Conservation (phyloP, 2,797 vertebrate genomes). For the Acanthornis magna region DNA sequence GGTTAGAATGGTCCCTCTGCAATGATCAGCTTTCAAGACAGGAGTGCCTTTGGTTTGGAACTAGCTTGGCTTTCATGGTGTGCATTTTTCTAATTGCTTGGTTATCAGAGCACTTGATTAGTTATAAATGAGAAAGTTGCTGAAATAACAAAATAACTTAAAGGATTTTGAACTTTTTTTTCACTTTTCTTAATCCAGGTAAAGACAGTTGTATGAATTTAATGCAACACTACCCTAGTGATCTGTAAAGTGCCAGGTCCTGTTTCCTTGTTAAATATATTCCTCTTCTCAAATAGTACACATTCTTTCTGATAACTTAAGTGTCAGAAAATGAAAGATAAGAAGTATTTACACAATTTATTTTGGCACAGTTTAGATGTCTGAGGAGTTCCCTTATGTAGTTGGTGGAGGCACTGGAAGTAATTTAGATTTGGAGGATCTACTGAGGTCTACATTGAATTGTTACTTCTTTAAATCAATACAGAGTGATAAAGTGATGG, state of each 20-base stretch:
- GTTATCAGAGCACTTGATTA: not conserved
- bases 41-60: not conserved
- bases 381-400: not conserved
- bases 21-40: not conserved
- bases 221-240: not conserved
- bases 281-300: not conserved
- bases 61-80: not conserved
- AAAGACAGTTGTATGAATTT: not conserved
- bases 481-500: not conserved
- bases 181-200: not conserved
- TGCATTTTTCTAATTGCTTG: not conserved
- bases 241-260: not conserved
- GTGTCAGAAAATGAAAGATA: not conserved
- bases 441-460: not conserved
- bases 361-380: not conserved
- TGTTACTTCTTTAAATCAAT: not conserved
- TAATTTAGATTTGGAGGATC: not conserved
- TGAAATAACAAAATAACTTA: not conserved
- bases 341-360: not conserved
- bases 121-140: not conserved
- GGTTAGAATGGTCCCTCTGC: not conserved
- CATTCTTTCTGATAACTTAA: not conserved
- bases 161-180: not conserved
- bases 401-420: not conserved
- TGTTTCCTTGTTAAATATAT: not conserved